These are phyloP conservation scores for Scaptomyza pallida DNA, from an alignment of 1,140 invertebrate genomes.

Conservation along the genomic window DNA sequence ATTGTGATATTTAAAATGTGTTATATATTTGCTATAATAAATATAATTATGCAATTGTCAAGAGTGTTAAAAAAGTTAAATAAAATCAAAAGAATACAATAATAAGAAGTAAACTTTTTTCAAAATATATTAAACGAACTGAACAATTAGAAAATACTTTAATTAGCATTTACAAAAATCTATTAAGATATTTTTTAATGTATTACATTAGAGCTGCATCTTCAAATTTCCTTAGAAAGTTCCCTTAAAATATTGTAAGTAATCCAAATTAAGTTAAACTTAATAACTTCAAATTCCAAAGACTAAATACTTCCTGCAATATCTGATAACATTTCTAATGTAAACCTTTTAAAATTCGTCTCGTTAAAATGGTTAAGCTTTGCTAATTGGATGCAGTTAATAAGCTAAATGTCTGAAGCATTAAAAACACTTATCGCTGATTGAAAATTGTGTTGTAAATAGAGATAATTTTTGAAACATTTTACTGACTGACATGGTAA, in stretches of 20 bases:
- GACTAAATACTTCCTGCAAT: too few relatives aligned
- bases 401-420: constrained; percentile 17
- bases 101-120: too few relatives aligned
- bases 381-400: constrained; percentile 55
- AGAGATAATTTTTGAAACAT: constrained; percentile 10
- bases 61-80: background rate
- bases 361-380: constrained; percentile 3
- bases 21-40: background rate
- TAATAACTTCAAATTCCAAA: too few relatives aligned
- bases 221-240: too few relatives aligned
- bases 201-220: too few relatives aligned
- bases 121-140: too few relatives aligned
- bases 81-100: too few relatives aligned
- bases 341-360: constrained; percentile 6
- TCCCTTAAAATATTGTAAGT: too few relatives aligned
- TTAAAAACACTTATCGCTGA: constrained; percentile 29
- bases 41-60: background rate
- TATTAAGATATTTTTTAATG: too few relatives aligned
- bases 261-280: too few relatives aligned
- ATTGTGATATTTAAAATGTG: background rate
- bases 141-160: too few relatives aligned
- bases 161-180: too few relatives aligned
- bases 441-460: constrained; percentile 44
- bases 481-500: constrained; percentile 4
- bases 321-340: constrained; percentile 1